Conservation (phyloP, 2,888 invertebrate species). For the Phanerotoma sp. region DNA sequence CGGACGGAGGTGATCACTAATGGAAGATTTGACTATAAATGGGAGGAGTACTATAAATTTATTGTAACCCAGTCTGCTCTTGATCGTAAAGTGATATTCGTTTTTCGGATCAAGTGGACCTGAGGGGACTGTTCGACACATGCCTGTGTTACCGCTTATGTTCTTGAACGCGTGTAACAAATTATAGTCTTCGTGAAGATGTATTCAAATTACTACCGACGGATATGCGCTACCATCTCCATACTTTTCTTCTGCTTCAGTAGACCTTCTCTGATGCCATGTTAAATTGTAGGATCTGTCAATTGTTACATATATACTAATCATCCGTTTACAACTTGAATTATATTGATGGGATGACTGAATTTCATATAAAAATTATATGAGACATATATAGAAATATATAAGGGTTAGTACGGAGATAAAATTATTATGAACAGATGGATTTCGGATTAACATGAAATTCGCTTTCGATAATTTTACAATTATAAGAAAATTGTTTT, state of each 20-base stretch:
- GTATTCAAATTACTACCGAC: slow-evolving; percentile 23
- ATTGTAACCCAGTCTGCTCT: not conserved
- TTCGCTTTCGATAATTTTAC: too few species aligned
- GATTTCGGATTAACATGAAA: too few species aligned
- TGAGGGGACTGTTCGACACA: slow-evolving; percentile 6
- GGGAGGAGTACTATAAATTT: too few species aligned
- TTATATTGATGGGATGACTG: too few species aligned
- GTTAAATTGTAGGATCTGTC: not conserved
- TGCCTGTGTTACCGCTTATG: slow-evolving; percentile 5
- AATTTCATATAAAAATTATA: not conserved
- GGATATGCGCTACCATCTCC: slow-evolving; percentile 19
- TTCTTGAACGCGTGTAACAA: slow-evolving; percentile 20
- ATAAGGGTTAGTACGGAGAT: too few species aligned
- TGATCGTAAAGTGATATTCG: slow-evolving; percentile 15
- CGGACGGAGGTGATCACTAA: not conserved
- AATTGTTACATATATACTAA: not conserved
- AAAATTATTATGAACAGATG: too few species aligned
- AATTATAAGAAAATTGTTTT: too few species aligned
- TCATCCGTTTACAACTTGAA: not conserved
- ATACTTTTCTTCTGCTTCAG: slow-evolving; percentile 3
- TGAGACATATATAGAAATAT: too few species aligned
- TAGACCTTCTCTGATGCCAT: not conserved
- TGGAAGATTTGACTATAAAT: too few species aligned
- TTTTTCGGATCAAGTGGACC: slow-evolving; percentile 14
- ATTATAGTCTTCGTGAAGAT: slow-evolving; percentile 22